Evolutionary conservation across 2,113 vertebrate genomes (phyloP).

Genomic region (Nematolebias whitei): DNA sequence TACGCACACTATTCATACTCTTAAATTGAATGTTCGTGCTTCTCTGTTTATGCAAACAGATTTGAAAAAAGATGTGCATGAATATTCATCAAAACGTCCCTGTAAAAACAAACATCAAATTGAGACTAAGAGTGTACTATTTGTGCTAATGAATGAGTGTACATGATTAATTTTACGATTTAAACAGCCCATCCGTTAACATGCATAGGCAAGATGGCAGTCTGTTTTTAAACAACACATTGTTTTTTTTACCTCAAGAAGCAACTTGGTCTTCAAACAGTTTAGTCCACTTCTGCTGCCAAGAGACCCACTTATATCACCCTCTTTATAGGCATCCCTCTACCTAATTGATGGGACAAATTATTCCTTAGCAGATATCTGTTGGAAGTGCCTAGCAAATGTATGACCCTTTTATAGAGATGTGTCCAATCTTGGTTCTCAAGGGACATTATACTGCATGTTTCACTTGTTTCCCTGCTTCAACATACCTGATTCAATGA

Average conservation of each 20-base stretch:
- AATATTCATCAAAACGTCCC: slow-evolving; percentile 33
- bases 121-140: background rate
- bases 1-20: background rate
- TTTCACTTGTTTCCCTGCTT: no score
- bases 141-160: background rate
- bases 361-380: slow-evolving; percentile 41
- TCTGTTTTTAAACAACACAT: no score
- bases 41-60: slow-evolving; percentile 25
- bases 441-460: no score
- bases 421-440: no score
- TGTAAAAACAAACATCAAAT: slow-evolving; percentile 27
- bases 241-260: no score
- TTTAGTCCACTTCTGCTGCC: slow-evolving; percentile 19
- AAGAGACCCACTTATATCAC: slow-evolving; percentile 5
- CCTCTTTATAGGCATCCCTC: slow-evolving; percentile 15
- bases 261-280: no score
- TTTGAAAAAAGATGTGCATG: slow-evolving; percentile 16
- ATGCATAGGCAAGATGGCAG: slow-evolving; percentile 5
- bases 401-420: no score
- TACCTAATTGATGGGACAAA: slow-evolving; percentile 31
- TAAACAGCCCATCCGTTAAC: background rate
- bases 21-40: slow-evolving; percentile 9
- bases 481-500: no score
- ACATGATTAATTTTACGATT: slow-evolving; percentile 4
- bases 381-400: slow-evolving; percentile 17